Evolutionary conservation across 2,888 invertebrate genomes (phyloP), one percentile per base, ranked within the genome.

Genomic region (Chironomus riparius): DNA sequence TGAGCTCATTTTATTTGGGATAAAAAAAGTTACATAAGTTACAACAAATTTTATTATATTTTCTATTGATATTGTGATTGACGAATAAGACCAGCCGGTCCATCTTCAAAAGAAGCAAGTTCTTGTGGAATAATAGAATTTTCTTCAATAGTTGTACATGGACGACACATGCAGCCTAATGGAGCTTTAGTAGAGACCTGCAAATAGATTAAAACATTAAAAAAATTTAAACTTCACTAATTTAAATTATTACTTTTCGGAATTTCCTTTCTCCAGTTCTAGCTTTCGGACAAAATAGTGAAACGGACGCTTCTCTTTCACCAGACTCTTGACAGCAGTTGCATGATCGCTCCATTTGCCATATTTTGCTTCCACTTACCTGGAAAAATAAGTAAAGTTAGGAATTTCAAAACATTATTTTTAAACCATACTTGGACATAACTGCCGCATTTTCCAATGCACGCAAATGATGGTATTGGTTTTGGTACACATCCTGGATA

Each of bases 261-360:
- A 93, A 91, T 85, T 92, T 92, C 73, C 92, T 89, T 80, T 94
- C 93, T 78, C 94, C 94, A 77, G 89, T 90, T 81, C 92, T 92
- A 13, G 94, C 93, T 83, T 94, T 94, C 1, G 95, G 95, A 81
- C 96, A 97, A 82, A 91, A 92, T 38, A 96, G 85, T 6, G 94
- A 91, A 10, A 96, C 94, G 18, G 91, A 90, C 1, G 95, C 95
- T 84, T 95, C 95, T 78, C 95, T 86, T 85, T 95, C 94, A 3
- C 95, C 95, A 79, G 94, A 94, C 83, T 96, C 96, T 84, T 96
- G 95, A 82, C 96, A 97, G 83, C 96, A 97, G 90, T 95, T 96
- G 82, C 96, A 96, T 0, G 94, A 94, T 38, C 96, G 87, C 83
- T 96, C 95, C 91, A 95, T 95, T 87, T 95, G 95, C 95, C 95